These are phyloP conservation scores for Gambusia affinis DNA, from an alignment of 2,113 vertebrate genomes.

Conservation along the genomic window DNA sequence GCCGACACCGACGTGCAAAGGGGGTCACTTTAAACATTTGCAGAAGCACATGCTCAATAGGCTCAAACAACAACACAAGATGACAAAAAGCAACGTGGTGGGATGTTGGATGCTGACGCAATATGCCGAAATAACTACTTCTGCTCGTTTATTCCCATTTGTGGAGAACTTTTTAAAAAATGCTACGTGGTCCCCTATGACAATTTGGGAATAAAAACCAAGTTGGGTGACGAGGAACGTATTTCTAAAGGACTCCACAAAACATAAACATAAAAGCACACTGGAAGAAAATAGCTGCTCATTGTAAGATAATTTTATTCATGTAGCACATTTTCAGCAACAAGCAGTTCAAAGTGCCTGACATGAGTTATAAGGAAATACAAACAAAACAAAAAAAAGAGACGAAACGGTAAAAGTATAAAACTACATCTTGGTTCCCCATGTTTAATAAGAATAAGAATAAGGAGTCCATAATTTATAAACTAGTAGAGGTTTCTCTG, in stretches of 20 bases:
- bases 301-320: too few species aligned
- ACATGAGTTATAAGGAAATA: too few species aligned
- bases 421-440: too few species aligned
- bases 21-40: conserved; percentile 17
- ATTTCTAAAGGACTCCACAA: not conserved
- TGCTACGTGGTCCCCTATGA: not conserved
- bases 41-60: conserved; percentile 11
- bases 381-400: too few species aligned
- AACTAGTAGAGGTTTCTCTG: too few species aligned
- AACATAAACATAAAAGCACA: not conserved
- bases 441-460: too few species aligned
- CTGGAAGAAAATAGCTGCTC: too few species aligned
- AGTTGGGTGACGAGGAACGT: not conserved
- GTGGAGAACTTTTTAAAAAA: conserved; percentile 15
- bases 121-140: not conserved
- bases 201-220: not conserved
- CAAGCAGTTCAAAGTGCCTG: too few species aligned
- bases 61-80: not conserved
- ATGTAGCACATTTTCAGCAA: too few species aligned
- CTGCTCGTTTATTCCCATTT: not conserved
- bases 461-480: too few species aligned
- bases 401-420: too few species aligned
- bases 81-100: not conserved
- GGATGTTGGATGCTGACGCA: not conserved
- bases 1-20: conserved; percentile 34